phyloP scores from a whole-genome alignment of 2,797 vertebrate species.

The Argentina silus region DNA sequence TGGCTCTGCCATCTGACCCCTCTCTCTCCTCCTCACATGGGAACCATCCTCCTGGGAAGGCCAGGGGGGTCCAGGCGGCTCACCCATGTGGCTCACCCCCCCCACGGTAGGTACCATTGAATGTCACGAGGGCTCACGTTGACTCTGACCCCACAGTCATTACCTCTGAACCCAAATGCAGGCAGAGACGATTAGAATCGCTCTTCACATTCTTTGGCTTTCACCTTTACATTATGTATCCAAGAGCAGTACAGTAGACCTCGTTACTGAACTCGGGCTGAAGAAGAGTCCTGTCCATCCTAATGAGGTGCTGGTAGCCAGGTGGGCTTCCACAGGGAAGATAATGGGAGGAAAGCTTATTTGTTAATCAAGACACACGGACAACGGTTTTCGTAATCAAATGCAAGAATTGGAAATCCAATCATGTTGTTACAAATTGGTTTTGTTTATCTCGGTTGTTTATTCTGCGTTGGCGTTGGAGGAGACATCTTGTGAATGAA shows the following conservation, averaged over 20 bases:
- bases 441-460: slow-evolving; percentile 2
- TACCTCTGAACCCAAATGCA: no score
- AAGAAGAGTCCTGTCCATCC: no score
- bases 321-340: not conserved
- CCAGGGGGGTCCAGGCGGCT: not conserved
- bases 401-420: slow-evolving; percentile 16
- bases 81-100: not conserved
- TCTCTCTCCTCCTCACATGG: not conserved
- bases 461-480: not conserved
- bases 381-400: not conserved
- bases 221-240: no score
- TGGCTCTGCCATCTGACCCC: not conserved
- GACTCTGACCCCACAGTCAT: no score
- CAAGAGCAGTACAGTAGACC: no score
- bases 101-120: no score
- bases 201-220: no score
- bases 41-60: not conserved
- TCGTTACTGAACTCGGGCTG: no score
- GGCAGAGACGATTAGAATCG: no score
- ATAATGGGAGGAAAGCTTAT: not conserved
- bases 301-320: slow-evolving; percentile 17
- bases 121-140: no score
- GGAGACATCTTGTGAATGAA: not conserved
- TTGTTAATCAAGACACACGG: not conserved
- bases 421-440: slow-evolving; percentile 9